Conservation (phyloP, 2,113 vertebrate genomes). For the Craseonycteris thonglongyai region DNA sequence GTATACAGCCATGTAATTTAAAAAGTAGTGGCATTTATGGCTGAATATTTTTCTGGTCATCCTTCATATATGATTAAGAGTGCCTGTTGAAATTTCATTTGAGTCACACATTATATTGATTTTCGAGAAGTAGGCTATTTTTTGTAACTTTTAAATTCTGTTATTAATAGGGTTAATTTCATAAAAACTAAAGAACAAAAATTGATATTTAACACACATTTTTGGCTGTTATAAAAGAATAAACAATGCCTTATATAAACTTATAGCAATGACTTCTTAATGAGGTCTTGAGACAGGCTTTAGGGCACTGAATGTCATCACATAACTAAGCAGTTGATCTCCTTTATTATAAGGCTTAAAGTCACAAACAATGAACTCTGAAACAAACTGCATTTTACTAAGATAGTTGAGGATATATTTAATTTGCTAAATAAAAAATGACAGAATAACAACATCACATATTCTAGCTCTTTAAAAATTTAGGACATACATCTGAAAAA, state of each 20-base stretch:
- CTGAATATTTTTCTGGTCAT: too few species aligned
- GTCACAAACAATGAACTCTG: neutral
- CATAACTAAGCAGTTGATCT: neutral
- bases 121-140: constrained; percentile 21
- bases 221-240: neutral
- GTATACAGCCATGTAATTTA: too few species aligned
- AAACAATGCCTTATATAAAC: neutral
- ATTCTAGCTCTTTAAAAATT: neutral
- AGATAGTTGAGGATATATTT: neutral
- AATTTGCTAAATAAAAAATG: neutral
- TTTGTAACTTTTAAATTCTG: neutral
- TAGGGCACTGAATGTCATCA: constrained; percentile 36
- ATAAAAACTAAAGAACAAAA: constrained; percentile 18
- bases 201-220: neutral
- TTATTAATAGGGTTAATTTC: neutral
- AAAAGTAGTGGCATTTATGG: too few species aligned
- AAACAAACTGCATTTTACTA: neutral
- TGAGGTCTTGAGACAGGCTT: constrained; percentile 29
- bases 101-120: neutral
- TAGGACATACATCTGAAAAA: neutral
- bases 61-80: neutral
- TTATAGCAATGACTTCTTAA: constrained; percentile 31
- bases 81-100: neutral
- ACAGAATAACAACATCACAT: neutral
- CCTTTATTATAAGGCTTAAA: constrained; percentile 36